These are phyloP conservation scores for Rhinichthys klamathensis DNA, from an alignment of 2,113 vertebrate species.

Conservation along the genomic window DNA sequence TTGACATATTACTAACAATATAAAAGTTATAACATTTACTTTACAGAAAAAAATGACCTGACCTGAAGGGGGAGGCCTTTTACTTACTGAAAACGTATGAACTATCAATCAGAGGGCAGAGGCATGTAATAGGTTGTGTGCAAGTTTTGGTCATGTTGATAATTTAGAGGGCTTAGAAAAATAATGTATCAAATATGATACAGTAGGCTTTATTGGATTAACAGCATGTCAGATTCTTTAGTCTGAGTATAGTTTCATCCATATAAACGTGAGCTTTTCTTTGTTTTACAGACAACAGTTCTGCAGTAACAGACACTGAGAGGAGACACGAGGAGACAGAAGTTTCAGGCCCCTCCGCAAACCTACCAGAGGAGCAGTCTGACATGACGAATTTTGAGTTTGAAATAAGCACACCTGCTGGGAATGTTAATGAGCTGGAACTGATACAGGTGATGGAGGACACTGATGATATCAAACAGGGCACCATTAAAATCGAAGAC, in stretches of 20 bases:
- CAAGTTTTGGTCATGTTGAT: background rate
- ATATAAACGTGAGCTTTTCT: background rate
- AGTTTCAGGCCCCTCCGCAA: background rate
- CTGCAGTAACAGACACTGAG: conserved; percentile 40
- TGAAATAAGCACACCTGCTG: conserved; percentile 58
- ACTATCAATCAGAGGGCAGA: no score
- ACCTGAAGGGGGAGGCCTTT: background rate
- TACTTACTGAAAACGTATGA: background rate
- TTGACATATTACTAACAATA: no score
- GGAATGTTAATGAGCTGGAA: conserved; percentile 59
- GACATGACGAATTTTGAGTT: conserved; percentile 60
- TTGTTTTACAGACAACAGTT: conserved; percentile 56
- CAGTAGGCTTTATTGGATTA: background rate
- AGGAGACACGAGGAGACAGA: conserved; percentile 46
- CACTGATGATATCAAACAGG: conserved; percentile 56
- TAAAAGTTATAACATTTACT: no score
- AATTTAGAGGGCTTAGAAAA: no score
- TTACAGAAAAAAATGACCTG: background rate
- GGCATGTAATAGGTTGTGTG: background rate
- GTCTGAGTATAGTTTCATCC: background rate
- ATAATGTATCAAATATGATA: background rate
- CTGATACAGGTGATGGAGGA: conserved; percentile 63
- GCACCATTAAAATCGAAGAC: conserved; percentile 59
- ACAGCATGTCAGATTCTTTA: background rate
- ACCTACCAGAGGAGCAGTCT: conserved; percentile 35